Base-by-base conservation (phyloP, 2,888 invertebrate species). In the Drymonia ruficornis region DNA sequence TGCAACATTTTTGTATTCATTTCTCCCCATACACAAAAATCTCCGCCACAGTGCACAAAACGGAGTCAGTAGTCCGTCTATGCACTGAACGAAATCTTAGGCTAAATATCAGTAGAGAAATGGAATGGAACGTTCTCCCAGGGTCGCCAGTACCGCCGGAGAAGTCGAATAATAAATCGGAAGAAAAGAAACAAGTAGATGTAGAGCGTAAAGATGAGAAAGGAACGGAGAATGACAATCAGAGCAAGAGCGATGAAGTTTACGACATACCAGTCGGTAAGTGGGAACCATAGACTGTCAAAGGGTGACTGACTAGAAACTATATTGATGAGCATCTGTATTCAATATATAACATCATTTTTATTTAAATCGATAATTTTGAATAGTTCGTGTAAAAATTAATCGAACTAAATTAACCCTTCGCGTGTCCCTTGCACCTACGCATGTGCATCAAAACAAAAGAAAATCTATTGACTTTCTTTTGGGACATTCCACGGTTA, bases 181-280 rank as follows among this genome's bases (percentile, higher is more conserved):
- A 88, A 52, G 86, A 80, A 76, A 87, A 83, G 68, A 80, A 72
- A 80, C 72, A 80, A 61, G 72, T 80, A 73, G 76, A 81, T 72
- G 76, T 80, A 78, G 78, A 74, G 53, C 64, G 75, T 68, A 82
- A 81, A 74, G 81, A 76, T 64, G 75, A 71, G 78, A 81, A 72
- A 83, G 83, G 71, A 79, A 84, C 67, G 61, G 63, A 77, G 56
- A 85, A 82, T 72, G 80, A 81, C 60, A 82, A 66, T 59, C 76
- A 75, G 56, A 72, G 53, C 72, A 87, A 84, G 74, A 77, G 65
- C 55, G 91, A 91, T 51, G 91, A 91, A 52, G 90, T 91, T 19
- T 91, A 92, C 81, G 91, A 92, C 72, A 90, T 92, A 76, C 91
- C 91, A 2, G 87, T 90, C 57, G 91, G 91, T 91, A 70, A 91